Evolutionary conservation across 2,888 invertebrate species (phyloP).

Genomic region (Lamproptera curius): DNA sequence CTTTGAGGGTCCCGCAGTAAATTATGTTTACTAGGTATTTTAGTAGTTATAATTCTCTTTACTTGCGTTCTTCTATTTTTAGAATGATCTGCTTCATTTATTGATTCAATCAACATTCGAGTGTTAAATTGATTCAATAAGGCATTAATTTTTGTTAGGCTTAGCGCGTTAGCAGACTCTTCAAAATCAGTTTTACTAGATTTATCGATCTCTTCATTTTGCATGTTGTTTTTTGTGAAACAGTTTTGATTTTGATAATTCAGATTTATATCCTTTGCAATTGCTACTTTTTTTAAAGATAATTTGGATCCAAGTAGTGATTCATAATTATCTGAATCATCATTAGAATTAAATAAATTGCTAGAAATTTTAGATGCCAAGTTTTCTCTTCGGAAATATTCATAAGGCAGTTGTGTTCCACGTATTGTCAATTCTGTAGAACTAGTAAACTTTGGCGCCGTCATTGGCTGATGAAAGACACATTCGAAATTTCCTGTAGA

Average conservation of each 20-base stretch:
- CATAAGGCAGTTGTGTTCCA: conserved; percentile 45
- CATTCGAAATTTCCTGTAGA: conserved; percentile 80
- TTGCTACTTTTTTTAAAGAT: conserved; percentile 37
- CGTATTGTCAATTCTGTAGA: conserved; percentile 45
- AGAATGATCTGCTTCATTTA: not conserved
- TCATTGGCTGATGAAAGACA: conserved; percentile 63
- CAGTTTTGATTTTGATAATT: no score
- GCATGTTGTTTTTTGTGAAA: no score
- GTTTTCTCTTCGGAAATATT: conserved; percentile 58
- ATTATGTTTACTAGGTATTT: not conserved
- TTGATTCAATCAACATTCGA: not conserved
- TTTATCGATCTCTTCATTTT: no score
- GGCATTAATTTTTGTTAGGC: conserved; percentile 7
- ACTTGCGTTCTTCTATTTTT: not conserved
- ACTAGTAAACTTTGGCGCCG: conserved; percentile 42
- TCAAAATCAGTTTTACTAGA: no score
- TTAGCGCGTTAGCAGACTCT: no score
- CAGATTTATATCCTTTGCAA: no score
- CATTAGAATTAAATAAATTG: conserved; percentile 36
- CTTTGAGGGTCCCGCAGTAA: not conserved
- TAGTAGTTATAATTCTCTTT: conserved; percentile 1
- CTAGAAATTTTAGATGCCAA: conserved; percentile 40
- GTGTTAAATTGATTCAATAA: conserved; percentile 5
- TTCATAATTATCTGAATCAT: conserved; percentile 41
- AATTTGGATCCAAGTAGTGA: conserved; percentile 42